phyloP scores from a whole-genome alignment of 2,888 invertebrate species.

The Nycteola revayana region DNA sequence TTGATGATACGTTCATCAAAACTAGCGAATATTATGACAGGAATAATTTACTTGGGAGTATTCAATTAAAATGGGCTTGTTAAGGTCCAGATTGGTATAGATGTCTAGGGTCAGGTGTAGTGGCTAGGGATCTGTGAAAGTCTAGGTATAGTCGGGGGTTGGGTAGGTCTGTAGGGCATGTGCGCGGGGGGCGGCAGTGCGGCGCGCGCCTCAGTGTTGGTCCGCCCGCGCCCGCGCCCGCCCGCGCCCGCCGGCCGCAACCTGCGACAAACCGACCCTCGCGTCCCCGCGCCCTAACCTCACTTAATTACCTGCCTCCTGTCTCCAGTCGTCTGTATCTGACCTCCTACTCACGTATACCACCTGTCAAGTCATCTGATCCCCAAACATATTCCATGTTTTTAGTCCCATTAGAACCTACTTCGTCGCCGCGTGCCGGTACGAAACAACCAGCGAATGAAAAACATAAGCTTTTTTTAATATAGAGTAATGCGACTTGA shows the following conservation, averaged over 20 bases:
- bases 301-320: constrained; percentile 56
- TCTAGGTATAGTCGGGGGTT: constrained; percentile 49
- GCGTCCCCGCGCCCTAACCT: constrained; percentile 61
- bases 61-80: constrained; percentile 21
- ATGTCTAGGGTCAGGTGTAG: constrained; percentile 15
- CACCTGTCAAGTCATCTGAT: constrained; percentile 52
- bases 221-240: constrained; percentile 77
- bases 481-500: constrained; percentile 21
- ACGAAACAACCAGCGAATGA: constrained; percentile 24
- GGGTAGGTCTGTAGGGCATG: constrained; percentile 24
- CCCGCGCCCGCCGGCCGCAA: constrained; percentile 66
- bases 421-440: no score
- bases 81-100: constrained; percentile 14
- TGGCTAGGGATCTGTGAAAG: constrained; percentile 43
- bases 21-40: constrained; percentile 5
- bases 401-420: constrained; percentile 9
- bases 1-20: no score
- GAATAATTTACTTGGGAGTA: constrained; percentile 10
- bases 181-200: constrained; percentile 49
- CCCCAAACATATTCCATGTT: constrained; percentile 22
- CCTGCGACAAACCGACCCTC: constrained; percentile 63
- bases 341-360: constrained; percentile 45
- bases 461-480: constrained; percentile 16
- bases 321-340: no score
- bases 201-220: constrained; percentile 77